Percentiles rank a stretch among this genome's conserved stretches.
phyloP scores from a whole-genome alignment of 2,797 vertebrate species.

The Halcyon leucocephala region DNA sequence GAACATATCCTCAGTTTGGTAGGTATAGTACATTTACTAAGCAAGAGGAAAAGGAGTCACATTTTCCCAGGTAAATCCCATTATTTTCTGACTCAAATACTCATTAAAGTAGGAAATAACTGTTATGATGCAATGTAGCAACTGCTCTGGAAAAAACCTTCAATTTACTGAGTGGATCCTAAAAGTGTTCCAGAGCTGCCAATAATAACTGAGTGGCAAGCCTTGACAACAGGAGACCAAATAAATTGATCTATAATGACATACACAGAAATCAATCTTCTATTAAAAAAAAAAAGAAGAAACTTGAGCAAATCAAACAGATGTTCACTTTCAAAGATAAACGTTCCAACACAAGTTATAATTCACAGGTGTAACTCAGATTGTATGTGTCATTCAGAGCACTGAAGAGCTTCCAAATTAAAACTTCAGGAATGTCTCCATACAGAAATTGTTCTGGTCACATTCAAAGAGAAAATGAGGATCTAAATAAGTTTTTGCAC shows the following conservation, averaged over 20 bases:
- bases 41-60: neutral
- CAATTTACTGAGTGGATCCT: neutral
- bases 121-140: neutral
- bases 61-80: slow-evolving; percentile 32
- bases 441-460: accelerated
- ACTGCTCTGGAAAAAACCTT: slow-evolving; percentile 12
- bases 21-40: neutral
- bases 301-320: neutral
- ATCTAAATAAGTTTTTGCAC: neutral
- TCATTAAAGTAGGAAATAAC: slow-evolving; percentile 61
- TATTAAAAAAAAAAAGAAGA: slow-evolving; percentile 31
- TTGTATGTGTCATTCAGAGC: neutral
- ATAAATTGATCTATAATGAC: neutral
- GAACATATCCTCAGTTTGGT: neutral
- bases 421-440: neutral
- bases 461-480: neutral
- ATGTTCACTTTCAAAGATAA: neutral
- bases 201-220: neutral
- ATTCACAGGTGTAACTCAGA: neutral
- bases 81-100: slow-evolving; percentile 53
- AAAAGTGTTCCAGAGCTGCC: slow-evolving; percentile 18
- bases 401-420: neutral
- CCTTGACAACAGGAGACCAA: slow-evolving; percentile 16
- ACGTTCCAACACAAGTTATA: neutral
- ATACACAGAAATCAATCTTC: neutral